phyloP scores from a whole-genome alignment of 2,113 vertebrate species.

The Budorcas taxicolor region DNA sequence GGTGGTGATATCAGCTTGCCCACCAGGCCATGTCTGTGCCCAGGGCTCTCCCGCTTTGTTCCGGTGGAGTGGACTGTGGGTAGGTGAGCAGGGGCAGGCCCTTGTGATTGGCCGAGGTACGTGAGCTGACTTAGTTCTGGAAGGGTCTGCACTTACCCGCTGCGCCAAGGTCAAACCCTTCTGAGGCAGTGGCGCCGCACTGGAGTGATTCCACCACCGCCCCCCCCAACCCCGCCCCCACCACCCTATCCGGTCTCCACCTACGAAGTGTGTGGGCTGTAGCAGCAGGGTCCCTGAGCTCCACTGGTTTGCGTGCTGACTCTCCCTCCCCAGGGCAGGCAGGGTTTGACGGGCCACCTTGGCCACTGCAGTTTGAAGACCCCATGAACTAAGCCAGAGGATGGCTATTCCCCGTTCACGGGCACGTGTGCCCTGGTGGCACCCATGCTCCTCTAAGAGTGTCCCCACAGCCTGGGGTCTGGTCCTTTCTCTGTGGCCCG shows the following conservation, averaged over 20 bases:
- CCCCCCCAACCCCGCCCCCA: fast-evolving
- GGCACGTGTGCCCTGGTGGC: background rate
- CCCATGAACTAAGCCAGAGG: background rate
- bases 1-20: background rate
- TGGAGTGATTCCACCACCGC: background rate
- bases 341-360: background rate
- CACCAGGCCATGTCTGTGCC: fast-evolving
- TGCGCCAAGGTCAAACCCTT: background rate
- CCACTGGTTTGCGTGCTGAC: background rate
- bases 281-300: background rate
- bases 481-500: background rate
- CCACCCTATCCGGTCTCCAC: fast-evolving
- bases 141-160: too few relatives aligned
- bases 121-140: background rate
- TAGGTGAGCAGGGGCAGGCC: background rate
- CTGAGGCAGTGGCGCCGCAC: background rate
- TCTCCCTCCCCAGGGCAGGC: background rate
- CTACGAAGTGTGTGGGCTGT: too few relatives aligned
- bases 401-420: background rate
- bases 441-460: background rate
- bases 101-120: background rate
- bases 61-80: fast-evolving
- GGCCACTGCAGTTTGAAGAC: background rate
- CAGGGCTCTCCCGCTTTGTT: background rate
- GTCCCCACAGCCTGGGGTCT: background rate